Percentiles rank a stretch among this genome's conserved stretches.
These are phyloP conservation scores for Odocoileus virginianus DNA, from an alignment of 2,113 vertebrate genomes.

Conservation along the genomic window DNA sequence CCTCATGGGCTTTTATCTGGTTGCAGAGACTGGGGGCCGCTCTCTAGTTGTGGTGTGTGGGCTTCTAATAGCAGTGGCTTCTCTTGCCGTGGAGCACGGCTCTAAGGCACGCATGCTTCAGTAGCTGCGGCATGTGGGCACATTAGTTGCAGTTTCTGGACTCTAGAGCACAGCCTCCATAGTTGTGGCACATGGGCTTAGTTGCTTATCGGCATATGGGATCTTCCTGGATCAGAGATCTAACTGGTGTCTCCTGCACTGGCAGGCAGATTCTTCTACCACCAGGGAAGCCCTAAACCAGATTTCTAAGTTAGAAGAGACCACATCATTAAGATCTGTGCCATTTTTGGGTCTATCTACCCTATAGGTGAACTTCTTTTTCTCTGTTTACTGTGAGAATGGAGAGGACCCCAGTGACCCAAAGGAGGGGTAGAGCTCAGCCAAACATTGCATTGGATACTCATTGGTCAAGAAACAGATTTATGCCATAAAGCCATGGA, in stretches of 20 bases:
- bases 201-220: background rate
- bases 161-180: background rate
- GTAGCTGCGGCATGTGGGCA: background rate
- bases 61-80: background rate
- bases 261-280: background rate
- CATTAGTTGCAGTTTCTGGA: background rate
- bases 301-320: background rate
- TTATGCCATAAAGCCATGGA: background rate
- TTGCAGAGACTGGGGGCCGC: background rate
- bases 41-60: background rate
- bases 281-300: background rate
- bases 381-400: background rate
- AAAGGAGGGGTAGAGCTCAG: background rate
- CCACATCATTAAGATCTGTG: background rate
- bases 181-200: rapidly evolving
- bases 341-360: no score
- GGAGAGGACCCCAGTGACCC: background rate
- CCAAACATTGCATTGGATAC: background rate
- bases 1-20: background rate
- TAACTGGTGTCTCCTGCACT: background rate
- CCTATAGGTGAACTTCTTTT: background rate
- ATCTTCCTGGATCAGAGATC: background rate
- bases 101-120: background rate
- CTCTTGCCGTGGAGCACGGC: rapidly evolving
- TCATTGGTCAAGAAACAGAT: background rate